These are phyloP conservation scores for Pseudochirops corinnae DNA, from an alignment of 2,797 vertebrate genomes.

Conservation along the genomic window DNA sequence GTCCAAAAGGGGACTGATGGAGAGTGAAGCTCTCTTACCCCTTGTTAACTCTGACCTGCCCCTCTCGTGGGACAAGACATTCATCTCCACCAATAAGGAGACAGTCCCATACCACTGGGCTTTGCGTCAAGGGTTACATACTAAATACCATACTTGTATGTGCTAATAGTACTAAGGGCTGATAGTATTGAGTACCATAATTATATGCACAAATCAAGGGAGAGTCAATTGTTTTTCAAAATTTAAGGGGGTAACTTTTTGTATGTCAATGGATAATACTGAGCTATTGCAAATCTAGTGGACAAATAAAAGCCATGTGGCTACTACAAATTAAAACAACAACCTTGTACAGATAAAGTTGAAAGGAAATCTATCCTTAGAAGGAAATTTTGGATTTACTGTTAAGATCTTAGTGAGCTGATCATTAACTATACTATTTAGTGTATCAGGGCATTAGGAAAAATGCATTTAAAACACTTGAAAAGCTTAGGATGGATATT, in stretches of 20 bases:
- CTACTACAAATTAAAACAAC: not conserved
- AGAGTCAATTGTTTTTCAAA: not conserved
- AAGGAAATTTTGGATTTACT: not conserved
- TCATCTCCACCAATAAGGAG: not conserved
- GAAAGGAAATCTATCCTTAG: not conserved
- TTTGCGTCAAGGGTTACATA: not conserved
- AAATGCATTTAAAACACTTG: not conserved
- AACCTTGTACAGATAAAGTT: not conserved
- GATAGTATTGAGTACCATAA: not conserved
- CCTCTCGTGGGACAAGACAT: not conserved
- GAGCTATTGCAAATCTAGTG: not conserved
- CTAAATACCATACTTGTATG: not conserved
- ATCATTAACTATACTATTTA: not conserved
- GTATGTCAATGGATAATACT: not conserved
- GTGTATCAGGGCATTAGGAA: not conserved
- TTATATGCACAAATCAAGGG: not conserved
- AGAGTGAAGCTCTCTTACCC: not conserved
- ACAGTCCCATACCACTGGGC: not conserved
- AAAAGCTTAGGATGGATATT: not conserved
- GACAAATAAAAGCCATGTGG: not conserved
- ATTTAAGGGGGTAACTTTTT: not conserved
- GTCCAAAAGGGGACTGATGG: not conserved
- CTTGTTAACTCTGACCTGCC: too few species aligned
- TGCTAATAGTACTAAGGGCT: not conserved
- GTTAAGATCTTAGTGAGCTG: not conserved